Conservation (phyloP, 2,113 vertebrate genomes). For the Notiomystis cincta region DNA sequence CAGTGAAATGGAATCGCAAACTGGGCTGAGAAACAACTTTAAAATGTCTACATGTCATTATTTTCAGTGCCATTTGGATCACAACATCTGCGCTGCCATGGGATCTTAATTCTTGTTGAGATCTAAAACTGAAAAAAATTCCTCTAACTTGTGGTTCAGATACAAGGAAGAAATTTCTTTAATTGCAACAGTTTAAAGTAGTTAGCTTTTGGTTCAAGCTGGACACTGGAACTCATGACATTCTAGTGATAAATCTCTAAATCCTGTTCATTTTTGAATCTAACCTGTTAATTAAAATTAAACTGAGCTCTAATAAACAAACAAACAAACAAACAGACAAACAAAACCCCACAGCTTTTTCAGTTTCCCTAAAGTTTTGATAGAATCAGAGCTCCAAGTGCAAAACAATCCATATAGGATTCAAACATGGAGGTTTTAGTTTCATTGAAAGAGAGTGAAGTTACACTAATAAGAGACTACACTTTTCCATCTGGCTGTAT, state of each 20-base stretch:
- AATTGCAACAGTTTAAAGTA: background rate
- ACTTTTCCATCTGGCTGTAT: background rate
- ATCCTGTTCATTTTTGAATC: background rate
- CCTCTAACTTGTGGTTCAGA: background rate
- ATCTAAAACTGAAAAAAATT: background rate
- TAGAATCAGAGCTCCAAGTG: background rate
- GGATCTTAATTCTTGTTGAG: background rate
- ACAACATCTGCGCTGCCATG: background rate
- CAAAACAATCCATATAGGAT: background rate
- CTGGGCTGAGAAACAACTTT: background rate
- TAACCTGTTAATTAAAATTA: background rate
- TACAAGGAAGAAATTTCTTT: background rate
- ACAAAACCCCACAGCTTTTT: accelerated
- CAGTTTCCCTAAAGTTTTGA: background rate
- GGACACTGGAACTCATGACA: background rate
- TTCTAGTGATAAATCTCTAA: background rate
- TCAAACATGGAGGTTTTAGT: accelerated
- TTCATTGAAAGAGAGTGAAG: background rate
- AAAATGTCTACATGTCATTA: background rate
- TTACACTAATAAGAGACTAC: background rate
- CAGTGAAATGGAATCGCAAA: background rate
- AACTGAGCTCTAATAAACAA: background rate
- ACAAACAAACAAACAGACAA: background rate
- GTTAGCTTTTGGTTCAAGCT: background rate
- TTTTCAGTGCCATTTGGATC: background rate